Evolutionary conservation across 2,888 invertebrate species (phyloP).

Genomic region (Eupithecia subfuscata): DNA sequence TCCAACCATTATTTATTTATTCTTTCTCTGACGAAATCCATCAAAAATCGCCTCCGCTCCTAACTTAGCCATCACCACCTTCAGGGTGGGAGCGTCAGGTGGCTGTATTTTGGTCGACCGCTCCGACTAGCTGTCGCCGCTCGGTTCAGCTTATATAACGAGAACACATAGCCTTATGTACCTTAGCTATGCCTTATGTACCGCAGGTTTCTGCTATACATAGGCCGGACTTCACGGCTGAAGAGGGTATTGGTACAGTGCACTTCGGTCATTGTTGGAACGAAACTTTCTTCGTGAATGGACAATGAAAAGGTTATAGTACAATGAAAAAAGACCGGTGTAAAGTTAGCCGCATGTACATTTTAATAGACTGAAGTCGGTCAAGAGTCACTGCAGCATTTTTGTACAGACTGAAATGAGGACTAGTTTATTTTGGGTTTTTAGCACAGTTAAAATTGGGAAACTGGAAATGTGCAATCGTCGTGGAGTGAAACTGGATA

Average conservation of each 20-base stretch:
- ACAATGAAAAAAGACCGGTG: too few species aligned
- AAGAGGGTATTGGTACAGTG: conserved; percentile 26
- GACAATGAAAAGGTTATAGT: not conserved
- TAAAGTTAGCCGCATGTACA: not conserved
- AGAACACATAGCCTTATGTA: conserved; percentile 61
- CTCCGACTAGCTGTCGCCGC: conserved; percentile 70
- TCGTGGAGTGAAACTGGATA: too few species aligned
- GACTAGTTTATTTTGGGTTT: too few species aligned
- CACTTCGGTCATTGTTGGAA: not conserved
- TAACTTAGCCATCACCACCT: conserved; percentile 32
- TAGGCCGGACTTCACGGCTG: conserved; percentile 33
- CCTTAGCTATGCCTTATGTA: conserved; percentile 32
- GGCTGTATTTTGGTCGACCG: conserved; percentile 80
- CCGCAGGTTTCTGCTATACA: conserved; percentile 34
- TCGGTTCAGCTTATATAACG: conserved; percentile 75
- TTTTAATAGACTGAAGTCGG: too few species aligned
- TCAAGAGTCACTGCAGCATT: too few species aligned
- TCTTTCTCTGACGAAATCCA: not conserved
- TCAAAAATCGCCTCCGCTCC: conserved; percentile 36
- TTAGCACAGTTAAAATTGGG: too few species aligned
- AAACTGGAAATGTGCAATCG: too few species aligned
- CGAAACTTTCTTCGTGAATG: conserved; percentile 9
- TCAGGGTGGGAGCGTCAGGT: conserved; percentile 77
- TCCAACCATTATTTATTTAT: not conserved
- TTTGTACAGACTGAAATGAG: too few species aligned